Conservation (phyloP, 2,888 invertebrate genomes). For the Nyleta sp. region DNA sequence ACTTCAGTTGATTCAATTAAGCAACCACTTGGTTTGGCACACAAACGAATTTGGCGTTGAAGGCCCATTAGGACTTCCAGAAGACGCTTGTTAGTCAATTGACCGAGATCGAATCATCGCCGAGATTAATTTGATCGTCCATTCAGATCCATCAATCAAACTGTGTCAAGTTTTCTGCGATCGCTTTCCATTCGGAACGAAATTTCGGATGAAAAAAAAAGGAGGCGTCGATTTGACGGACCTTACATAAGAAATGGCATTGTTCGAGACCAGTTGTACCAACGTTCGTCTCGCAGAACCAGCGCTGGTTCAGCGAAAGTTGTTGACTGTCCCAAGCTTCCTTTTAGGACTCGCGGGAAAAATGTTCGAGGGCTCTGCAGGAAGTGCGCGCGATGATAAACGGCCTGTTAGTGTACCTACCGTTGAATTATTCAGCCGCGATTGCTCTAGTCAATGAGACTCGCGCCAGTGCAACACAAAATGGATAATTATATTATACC, state of each 20-base stretch:
- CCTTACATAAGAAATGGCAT: constrained; percentile 4
- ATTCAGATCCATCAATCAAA: too few relatives aligned
- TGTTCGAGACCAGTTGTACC: constrained; percentile 36
- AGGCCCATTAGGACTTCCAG: too few relatives aligned
- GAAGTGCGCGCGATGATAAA: constrained; percentile 28
- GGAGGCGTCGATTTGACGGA: background rate
- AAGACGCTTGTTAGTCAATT: too few relatives aligned
- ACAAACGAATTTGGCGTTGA: too few relatives aligned
- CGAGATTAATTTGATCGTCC: too few relatives aligned
- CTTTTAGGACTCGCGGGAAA: constrained; percentile 16
- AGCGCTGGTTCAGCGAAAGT: constrained; percentile 30
- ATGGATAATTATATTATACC: constrained; percentile 32
- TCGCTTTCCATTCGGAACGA: too few relatives aligned
- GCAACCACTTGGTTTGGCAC: too few relatives aligned
- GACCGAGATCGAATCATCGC: too few relatives aligned
- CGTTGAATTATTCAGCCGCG: constrained; percentile 28
- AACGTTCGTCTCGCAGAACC: too few relatives aligned
- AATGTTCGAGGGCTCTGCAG: constrained; percentile 11
- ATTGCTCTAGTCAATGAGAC: constrained; percentile 13
- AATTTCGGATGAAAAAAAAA: background rate
- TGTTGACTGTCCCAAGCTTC: constrained; percentile 9
- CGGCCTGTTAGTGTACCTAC: constrained; percentile 4
- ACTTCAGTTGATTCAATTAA: too few relatives aligned
- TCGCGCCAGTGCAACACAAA: constrained; percentile 14
- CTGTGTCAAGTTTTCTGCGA: too few relatives aligned